Conservation (phyloP, 2,113 vertebrate species). For the Malurus cyaneus region DNA sequence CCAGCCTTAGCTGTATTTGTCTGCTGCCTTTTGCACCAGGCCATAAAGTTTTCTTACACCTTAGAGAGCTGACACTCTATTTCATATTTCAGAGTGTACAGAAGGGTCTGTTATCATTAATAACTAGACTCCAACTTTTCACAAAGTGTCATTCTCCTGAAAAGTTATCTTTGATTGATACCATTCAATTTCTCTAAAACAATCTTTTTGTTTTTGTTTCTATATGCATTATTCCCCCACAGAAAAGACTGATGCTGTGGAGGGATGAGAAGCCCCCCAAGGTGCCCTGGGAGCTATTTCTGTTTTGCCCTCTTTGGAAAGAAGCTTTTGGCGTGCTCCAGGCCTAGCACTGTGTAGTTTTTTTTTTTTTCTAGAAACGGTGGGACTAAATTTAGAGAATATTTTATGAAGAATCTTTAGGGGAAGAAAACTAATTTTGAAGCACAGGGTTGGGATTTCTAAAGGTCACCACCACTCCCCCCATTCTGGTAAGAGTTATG, state of each 20-base stretch:
- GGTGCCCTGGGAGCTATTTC: not conserved
- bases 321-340: not conserved
- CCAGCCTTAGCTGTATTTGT: not conserved
- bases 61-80: not conserved
- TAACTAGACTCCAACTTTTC: not conserved
- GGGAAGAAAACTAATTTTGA: not conserved
- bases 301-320: not conserved
- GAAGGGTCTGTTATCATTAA: not conserved
- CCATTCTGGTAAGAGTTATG: not conserved
- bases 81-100: not conserved
- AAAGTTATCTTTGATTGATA: not conserved
- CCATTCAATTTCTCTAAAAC: not conserved
- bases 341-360: not conserved
- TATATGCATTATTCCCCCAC: not conserved
- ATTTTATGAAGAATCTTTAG: not conserved
- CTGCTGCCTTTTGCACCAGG: not conserved
- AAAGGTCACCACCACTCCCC: rapidly evolving
- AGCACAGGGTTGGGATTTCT: not conserved
- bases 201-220: not conserved
- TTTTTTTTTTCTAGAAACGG: not conserved
- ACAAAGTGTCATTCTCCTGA: not conserved
- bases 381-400: not conserved
- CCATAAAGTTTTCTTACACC: not conserved
- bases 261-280: not conserved
- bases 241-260: not conserved